phyloP scores from a whole-genome alignment of 2,797 vertebrate genomes.

The Epinephelus coioides region DNA sequence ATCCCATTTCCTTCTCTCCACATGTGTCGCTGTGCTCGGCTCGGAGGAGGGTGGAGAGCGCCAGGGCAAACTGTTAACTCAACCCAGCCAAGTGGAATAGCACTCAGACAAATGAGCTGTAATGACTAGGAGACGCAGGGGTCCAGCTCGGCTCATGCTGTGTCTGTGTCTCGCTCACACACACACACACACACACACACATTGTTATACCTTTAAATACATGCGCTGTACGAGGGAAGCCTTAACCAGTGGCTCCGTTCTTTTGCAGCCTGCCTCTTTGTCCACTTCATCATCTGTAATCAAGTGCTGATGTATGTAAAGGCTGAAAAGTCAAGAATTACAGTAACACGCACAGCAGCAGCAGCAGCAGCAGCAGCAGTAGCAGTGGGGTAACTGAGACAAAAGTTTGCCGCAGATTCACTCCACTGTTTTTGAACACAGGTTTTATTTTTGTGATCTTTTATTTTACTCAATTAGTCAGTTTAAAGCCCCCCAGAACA shows the following conservation, averaged over 20 bases:
- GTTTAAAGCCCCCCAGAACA: slow-evolving; percentile 5
- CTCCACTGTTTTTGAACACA: background rate
- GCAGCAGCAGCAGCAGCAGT: slow-evolving; percentile 1
- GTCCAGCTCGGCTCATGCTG: slow-evolving; percentile 67
- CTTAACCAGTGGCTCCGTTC: slow-evolving; percentile 29
- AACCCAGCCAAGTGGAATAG: slow-evolving; percentile 82
- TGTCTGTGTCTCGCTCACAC: slow-evolving; percentile 48
- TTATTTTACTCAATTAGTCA: slow-evolving; percentile 21
- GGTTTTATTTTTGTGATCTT: slow-evolving; percentile 22
- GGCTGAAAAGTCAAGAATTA: slow-evolving; percentile 2
- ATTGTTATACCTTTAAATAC: slow-evolving; percentile 60
- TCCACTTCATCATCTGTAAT: slow-evolving; percentile 58
- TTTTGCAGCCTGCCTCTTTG: slow-evolving; percentile 17
- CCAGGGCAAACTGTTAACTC: slow-evolving; percentile 80
- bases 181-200: slow-evolving; percentile 5
- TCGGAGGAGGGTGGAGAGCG: slow-evolving; percentile 65
- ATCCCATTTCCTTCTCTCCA: slow-evolving; percentile 54
- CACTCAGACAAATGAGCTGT: slow-evolving; percentile 84
- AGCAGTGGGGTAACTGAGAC: slow-evolving; percentile 1
- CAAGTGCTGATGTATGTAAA: slow-evolving; percentile 24
- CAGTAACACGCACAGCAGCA: background rate
- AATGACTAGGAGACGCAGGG: slow-evolving; percentile 78
- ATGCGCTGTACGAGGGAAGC: slow-evolving; percentile 38
- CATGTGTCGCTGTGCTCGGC: slow-evolving; percentile 61
- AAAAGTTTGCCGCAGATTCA: background rate